Evolutionary conservation across 2,888 invertebrate genomes (phyloP), one percentile per base, ranked within the genome.

Genomic region (Andrena praecox): DNA sequence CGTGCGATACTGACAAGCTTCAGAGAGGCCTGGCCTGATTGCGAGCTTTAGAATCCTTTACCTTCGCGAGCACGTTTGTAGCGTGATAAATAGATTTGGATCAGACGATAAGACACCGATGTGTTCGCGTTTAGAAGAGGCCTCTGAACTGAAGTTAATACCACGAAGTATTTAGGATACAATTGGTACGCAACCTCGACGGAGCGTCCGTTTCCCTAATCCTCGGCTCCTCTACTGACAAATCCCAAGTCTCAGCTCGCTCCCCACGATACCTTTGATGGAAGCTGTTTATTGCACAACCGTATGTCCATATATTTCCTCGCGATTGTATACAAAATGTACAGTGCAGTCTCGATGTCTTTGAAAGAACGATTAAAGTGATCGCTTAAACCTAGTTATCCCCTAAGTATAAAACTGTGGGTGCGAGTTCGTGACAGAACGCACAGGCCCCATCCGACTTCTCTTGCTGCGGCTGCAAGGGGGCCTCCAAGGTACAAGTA

Each of bases 211-310:
- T 29, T 50, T n/a, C n/a, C 24, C n/a, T 50, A 66, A 31, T 29
- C 29, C 48, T 66, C 48, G 29, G 27, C 31, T n/a, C 10, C n/a
- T 20, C 24, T 16, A 16, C 24, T 67, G 52, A 67, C 24, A 67
- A 67, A 20, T 20, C 52, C 52, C 8, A 54, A 56, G 33, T 67
- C 31, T 16, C 8, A 60, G 68, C 29, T 35, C 52, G 33, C 48
- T 70, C 3, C 42, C 42, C 31, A n/a, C 31, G 29, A 64, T 42
- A 6, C 48, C 42, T 42, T 35, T 60, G 10, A 48, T 81, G 56
- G 54, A 81, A 80, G 73, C 54, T 42, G 56, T 86, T 86, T 82
- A 82, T 82, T 76, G 29, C 66, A 50, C 42, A 68, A 73, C n/a
- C 56, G 64, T 24, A 63, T 68, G 54, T 68, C 48, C 48, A 33